These are phyloP conservation scores for Macrobrachium nipponense DNA, from an alignment of 1,140 invertebrate species.

Conservation along the genomic window DNA sequence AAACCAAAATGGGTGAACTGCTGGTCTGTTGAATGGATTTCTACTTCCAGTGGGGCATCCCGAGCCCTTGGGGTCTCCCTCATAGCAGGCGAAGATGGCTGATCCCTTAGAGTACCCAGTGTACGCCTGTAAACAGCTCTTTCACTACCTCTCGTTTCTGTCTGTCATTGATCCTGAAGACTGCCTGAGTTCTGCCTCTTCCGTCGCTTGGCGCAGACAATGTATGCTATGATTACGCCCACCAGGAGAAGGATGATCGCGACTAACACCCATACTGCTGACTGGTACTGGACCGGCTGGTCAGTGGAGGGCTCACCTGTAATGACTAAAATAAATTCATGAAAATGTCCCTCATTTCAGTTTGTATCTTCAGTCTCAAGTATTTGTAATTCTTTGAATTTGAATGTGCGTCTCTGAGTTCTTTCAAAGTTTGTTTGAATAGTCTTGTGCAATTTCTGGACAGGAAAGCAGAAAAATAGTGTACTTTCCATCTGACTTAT, in stretches of 20 bases:
- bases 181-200: constrained; percentile 37
- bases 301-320: neutral
- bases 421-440: too few species aligned
- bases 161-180: constrained; percentile 42
- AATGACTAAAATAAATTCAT: constrained; percentile 25
- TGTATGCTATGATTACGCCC: constrained; percentile 32
- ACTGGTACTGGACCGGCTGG: constrained; percentile 29
- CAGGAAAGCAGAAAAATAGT: too few species aligned
- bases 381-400: too few species aligned
- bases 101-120: constrained; percentile 17
- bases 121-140: constrained; percentile 44
- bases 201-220: constrained; percentile 45
- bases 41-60: constrained; percentile 1
- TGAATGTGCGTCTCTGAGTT: too few species aligned
- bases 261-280: constrained; percentile 52
- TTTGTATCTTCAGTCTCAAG: too few species aligned
- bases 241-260: constrained; percentile 37
- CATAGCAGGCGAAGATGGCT: neutral
- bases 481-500: too few species aligned
- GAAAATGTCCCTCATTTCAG: neutral
- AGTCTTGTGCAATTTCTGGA: too few species aligned
- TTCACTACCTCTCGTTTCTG: constrained; percentile 43
- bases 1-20: constrained; percentile 44
- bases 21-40: neutral
- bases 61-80: neutral